Base-by-base conservation (phyloP, 2,113 vertebrate genomes). In the Dasyornis broadbenti region DNA sequence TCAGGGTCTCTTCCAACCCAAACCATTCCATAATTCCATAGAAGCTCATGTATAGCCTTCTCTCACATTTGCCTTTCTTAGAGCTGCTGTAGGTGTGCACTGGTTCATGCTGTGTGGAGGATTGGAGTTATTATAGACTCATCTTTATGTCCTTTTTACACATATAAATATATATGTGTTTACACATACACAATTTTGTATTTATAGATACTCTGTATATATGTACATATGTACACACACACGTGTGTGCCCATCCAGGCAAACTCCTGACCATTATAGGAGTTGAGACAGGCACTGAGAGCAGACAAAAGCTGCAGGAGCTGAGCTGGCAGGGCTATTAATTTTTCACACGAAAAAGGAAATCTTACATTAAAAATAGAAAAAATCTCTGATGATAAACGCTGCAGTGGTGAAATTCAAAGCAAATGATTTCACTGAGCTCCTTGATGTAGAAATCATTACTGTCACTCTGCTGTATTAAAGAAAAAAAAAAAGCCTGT, bases 371-470 rank as follows among this genome's bases (percentile, higher is more conserved):
- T 91, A 94, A 95, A 95, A 94, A 89, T 92, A 92, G 89, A 89
- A 82, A 82, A 86, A 84, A 75, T 59, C 64, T 81, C 83, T 75
- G 72, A 42, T 90, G 69, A 75, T 93, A 13, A 84, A 71, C 27
- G 86, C 86, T 28, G 72, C 83, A 40, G 86, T 44, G 49, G 65
- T 39, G 60, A 83, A 92, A 89, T 92, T 97, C 92, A 94, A 82
- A 96, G 92, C 52, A 33, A 64, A 86, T 94, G 20, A 56, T 78
- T 92, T 86, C 69, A 10, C 60, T 35, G 47, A 61, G 65, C 77
- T 90, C 76, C 83, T 90, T 94, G 89, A 78, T 96, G 80, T 78
- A 81, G 92, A 78, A 93, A 86, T 94, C 95, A 71, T 94, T 94
- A 52, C 87, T 96, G 93, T 66, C 92, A 70, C 59, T 92, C 71